A percentile compares a stretch with the other conserved stretches of the same genome.
Conservation (phyloP, 2,888 invertebrate genomes). For the Hemistola chrysoprasaria region DNA sequence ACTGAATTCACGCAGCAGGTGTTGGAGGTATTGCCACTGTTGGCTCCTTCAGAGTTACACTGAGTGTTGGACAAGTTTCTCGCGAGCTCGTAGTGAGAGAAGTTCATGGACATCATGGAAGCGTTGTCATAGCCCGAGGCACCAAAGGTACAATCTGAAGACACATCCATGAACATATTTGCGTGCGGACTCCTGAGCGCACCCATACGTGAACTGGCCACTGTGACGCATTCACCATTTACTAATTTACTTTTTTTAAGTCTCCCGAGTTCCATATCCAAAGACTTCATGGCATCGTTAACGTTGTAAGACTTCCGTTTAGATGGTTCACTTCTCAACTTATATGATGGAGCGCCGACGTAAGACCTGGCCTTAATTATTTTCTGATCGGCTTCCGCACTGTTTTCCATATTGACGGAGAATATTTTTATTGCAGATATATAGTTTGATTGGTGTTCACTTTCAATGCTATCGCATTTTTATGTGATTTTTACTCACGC, state of each 20-base stretch:
- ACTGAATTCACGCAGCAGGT: too few species aligned
- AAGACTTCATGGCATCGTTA: constrained; percentile 58
- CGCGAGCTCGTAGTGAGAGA: constrained; percentile 69
- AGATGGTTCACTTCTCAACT: constrained; percentile 41
- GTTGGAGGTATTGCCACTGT: constrained; percentile 56
- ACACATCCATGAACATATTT: constrained; percentile 51
- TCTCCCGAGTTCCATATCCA: constrained; percentile 56
- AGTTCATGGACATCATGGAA: constrained; percentile 67
- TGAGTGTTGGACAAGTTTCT: constrained; percentile 64
- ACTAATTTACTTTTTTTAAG: constrained; percentile 62
- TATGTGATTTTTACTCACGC: too few species aligned
- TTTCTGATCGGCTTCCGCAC: constrained; percentile 49
- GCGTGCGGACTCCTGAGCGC: constrained; percentile 31
- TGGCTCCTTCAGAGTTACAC: constrained; percentile 62
- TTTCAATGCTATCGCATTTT: constrained; percentile 11
- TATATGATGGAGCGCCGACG: constrained; percentile 34
- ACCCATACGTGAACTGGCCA: constrained; percentile 27
- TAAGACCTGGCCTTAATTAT: constrained; percentile 53
- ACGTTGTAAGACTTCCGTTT: constrained; percentile 59
- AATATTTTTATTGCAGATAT: too few species aligned
- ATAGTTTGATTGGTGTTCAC: constrained; percentile 28
- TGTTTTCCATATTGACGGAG: constrained; percentile 56
- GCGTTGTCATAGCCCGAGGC: constrained; percentile 43
- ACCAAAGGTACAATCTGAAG: constrained; percentile 34
- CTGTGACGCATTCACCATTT: constrained; percentile 41